These are phyloP conservation scores for Propithecus coquereli DNA, from an alignment of 2,113 vertebrate genomes.

Conservation along the genomic window DNA sequence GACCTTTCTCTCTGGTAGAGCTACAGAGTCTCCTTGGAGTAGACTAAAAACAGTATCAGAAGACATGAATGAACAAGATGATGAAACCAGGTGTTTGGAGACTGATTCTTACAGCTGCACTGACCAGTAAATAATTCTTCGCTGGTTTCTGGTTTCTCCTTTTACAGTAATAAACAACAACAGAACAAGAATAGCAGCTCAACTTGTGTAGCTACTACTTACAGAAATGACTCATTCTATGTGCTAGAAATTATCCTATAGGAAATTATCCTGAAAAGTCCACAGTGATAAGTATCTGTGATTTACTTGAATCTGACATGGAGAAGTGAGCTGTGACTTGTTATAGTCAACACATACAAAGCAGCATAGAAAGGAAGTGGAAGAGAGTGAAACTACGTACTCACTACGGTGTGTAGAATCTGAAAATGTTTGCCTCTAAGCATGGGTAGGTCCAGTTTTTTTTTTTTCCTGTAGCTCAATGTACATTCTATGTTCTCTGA, in stretches of 20 bases:
- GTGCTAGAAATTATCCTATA: background rate
- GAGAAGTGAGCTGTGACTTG: background rate
- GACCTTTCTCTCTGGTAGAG: background rate
- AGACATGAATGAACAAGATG: constrained; percentile 3
- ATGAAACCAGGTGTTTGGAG: constrained; percentile 9
- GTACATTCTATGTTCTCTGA: background rate
- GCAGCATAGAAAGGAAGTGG: background rate
- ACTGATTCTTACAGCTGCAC: background rate
- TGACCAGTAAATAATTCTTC: background rate
- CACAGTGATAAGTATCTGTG: background rate
- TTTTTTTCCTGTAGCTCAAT: background rate
- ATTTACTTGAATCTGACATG: background rate
- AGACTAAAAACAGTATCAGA: background rate
- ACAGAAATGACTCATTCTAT: background rate
- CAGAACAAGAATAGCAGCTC: background rate
- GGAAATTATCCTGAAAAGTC: background rate
- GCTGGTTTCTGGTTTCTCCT: constrained; percentile 19
- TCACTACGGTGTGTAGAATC: background rate
- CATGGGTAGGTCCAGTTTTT: background rate
- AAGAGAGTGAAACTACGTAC: background rate
- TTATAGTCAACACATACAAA: background rate
- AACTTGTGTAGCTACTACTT: background rate
- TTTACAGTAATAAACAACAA: constrained; percentile 34
- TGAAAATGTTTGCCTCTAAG: constrained; percentile 3
- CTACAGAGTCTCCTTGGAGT: background rate